Base-by-base conservation (phyloP, 2,888 invertebrate species). In the Latrodectus elegans region DNA sequence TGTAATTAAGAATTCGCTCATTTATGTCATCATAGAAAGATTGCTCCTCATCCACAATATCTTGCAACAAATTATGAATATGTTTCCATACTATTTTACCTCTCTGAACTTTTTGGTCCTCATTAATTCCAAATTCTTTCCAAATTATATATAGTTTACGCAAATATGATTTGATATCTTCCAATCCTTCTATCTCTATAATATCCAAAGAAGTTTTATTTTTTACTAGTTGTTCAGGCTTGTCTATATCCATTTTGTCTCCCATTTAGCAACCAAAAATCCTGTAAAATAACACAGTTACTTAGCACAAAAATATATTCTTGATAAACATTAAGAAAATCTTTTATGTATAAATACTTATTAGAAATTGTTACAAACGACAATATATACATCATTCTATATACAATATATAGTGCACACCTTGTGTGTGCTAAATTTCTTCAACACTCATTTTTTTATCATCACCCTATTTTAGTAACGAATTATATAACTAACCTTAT, bases 21-120 rank as follows among this genome's bases (percentile, higher is more conserved):
- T 71, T 77, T 4, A 74, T 53, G 4, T 72, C 76, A 12, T 85
- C 64, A 64, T 71, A 84, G 38, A 81, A 55, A 38, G 14, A 14
- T 4, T 38, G 67, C 60, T 88, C 88, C 78, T 88, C 88, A 11
- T 68, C 70, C 0, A 74, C 26, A 22, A 88, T 82, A 1, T 88
- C 85, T 65, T 78, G 49, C 1, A 82, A 15, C 8, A 85, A 17
- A 38, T 72, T 81, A 14, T 73, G 15, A 6, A 88, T 12, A 53
- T 88, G 85, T 0, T 60, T 26, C 70, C 79, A 84, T 4, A 78
- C 77, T 1, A 15, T 38, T 76, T 53, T 67, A n/a, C 65, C 67
- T 6, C 85, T 53, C 9, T 78, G 75, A 15, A 52, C 14, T 53
- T 72, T 55, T 67, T 78, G 76, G 17, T 53, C 72, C n/a, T 17